Evolutionary conservation across 2,888 invertebrate species (phyloP), one percentile per base, ranked within the genome.

Genomic region (Thereva nobilitata): DNA sequence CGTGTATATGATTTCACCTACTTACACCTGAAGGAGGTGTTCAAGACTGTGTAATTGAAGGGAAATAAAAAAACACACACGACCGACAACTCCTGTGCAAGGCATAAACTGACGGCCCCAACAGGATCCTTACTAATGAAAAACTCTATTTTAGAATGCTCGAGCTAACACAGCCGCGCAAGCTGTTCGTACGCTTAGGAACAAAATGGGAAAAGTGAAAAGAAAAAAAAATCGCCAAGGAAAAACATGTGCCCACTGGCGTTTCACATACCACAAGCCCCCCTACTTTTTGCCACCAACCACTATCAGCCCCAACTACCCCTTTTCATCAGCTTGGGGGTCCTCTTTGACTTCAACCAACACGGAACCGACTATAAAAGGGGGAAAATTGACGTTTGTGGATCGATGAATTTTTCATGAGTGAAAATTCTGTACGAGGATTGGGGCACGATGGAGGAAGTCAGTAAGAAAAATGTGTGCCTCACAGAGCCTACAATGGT

Each of bases 341-440:
- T 50, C 41, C 50, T 9, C 38, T n/a, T 4, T 45, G 38, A 37
- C 44, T 44, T 68, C 44, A 53, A 66, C 61, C 61, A 66, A 53
- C 65, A 61, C 61, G 56, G 52, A 64, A 64, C 59, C 61, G 57
- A 40, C 64, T 53, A 69, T 61, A 61, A 61, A 61, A 61, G 61
- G 42, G 35, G 50, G 50, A 61, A 61, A 61, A 70, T 71, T 69
- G 66, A 69, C 68, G 57, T 50, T 70, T 71, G 65, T 52, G 68
- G 68, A 70, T 72, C 71, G 69, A 71, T 73, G 71, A 71, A 73
- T 73, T 70, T 72, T 73, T 73, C 61, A 73, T 71, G 65, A 69
- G 69, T 50, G 50, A 42, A 42, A 23, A 42, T 42, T 56, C 6
- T 53, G 52, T 23, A 52, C 52, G 52, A 34, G 52, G 49, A 49